These are phyloP conservation scores for Platyrinchus mystaceus DNA, from an alignment of 2,797 vertebrate genomes.

Conservation along the genomic window DNA sequence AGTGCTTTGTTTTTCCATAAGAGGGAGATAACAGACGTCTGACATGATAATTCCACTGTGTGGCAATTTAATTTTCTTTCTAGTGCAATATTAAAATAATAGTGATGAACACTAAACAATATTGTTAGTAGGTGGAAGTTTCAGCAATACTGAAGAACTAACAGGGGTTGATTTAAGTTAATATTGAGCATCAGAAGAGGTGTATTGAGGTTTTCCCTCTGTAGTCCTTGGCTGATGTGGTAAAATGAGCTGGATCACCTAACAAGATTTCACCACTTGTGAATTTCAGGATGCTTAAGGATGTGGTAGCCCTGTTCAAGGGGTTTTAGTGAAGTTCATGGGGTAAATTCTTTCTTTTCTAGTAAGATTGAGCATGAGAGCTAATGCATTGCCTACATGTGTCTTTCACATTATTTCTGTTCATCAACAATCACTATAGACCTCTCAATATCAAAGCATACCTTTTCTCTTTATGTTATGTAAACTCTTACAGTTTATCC, in stretches of 20 bases:
- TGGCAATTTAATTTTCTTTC: slow-evolving; percentile 1
- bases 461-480: background rate
- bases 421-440: background rate
- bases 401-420: background rate
- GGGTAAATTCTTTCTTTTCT: background rate
- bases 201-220: background rate
- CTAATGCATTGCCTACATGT: background rate
- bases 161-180: background rate
- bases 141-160: background rate
- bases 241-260: background rate
- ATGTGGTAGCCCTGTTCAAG: background rate
- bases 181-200: background rate
- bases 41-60: slow-evolving; percentile 5
- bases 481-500: too few relatives aligned
- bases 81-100: background rate
- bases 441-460: background rate
- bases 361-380: background rate
- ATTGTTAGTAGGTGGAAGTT: background rate
- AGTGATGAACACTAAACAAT: background rate
- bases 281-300: background rate
- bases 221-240: background rate
- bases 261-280: background rate
- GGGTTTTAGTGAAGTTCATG: background rate
- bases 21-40: slow-evolving; percentile 19
- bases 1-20: background rate